A percentile compares a stretch with the other conserved stretches of the same genome.
These are phyloP conservation scores for Neoaliturus tenellus DNA, from an alignment of 2,888 invertebrate genomes.

Conservation along the genomic window DNA sequence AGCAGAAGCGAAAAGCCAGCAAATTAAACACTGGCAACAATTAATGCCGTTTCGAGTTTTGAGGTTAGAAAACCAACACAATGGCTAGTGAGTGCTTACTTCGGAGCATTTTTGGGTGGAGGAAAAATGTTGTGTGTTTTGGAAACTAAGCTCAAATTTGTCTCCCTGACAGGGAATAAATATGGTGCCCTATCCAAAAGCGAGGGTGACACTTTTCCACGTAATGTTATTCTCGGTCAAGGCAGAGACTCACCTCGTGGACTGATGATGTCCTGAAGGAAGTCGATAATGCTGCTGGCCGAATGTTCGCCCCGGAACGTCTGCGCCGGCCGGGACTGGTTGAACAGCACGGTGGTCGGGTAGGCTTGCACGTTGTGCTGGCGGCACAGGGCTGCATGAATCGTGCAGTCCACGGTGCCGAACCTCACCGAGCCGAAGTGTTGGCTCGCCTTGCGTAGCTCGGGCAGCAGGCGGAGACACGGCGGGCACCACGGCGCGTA, in stretches of 20 bases:
- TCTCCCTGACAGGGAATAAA: too few relatives aligned
- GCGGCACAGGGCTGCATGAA: conserved; percentile 77
- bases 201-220: too few relatives aligned
- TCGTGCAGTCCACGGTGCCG: conserved; percentile 83
- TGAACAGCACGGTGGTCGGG: conserved; percentile 83
- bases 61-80: too few relatives aligned
- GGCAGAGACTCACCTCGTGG: conserved; percentile 72
- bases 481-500: conserved; percentile 89
- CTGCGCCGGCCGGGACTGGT: conserved; percentile 74
- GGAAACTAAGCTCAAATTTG: too few relatives aligned
- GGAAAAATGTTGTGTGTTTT: too few relatives aligned
- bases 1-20: too few relatives aligned
- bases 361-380: conserved; percentile 79
- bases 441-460: conserved; percentile 79
- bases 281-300: conserved; percentile 78
- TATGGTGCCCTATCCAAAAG: too few relatives aligned
- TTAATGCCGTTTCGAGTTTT: too few relatives aligned
- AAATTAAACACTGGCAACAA: too few relatives aligned
- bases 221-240: too few relatives aligned
- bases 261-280: conserved; percentile 77
- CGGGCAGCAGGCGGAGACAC: conserved; percentile 81
- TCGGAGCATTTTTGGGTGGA: too few relatives aligned
- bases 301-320: conserved; percentile 78
- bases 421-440: conserved; percentile 75
- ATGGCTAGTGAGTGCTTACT: too few relatives aligned